Percentiles rank a stretch among this genome's conserved stretches.
phyloP scores from a whole-genome alignment of 1,140 invertebrate species.

The Scaptodrosophila lebanonensis region DNA sequence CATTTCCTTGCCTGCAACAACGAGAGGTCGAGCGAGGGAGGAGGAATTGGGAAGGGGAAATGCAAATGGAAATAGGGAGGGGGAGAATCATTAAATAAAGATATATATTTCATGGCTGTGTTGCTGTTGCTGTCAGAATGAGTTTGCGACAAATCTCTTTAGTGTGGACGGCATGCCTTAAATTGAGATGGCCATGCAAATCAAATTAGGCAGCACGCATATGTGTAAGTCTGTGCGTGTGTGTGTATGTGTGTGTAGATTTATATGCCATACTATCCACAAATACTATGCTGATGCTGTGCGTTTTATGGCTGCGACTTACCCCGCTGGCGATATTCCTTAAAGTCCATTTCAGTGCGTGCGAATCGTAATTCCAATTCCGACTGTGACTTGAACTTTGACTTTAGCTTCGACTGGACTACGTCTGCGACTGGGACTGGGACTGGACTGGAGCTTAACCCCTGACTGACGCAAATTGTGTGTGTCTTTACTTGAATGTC shows the following conservation, averaged over 20 bases:
- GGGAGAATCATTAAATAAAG: conserved; percentile 20
- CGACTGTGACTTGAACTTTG: too few relatives aligned
- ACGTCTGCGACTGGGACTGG: too few relatives aligned
- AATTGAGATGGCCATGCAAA: conserved; percentile 15
- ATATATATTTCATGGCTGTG: background rate
- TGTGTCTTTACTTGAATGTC: conserved; percentile 7
- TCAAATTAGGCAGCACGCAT: conserved; percentile 17
- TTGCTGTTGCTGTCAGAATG: conserved; percentile 2
- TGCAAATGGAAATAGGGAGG: conserved; percentile 17
- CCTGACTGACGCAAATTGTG: conserved; percentile 24
- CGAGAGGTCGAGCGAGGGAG: background rate
- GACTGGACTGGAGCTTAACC: conserved; percentile 3
- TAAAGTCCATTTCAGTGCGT: conserved; percentile 62
- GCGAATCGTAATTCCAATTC: too few relatives aligned
- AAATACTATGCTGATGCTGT: conserved; percentile 35
- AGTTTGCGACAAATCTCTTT: conserved; percentile 10
- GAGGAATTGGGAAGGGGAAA: conserved; percentile 23
- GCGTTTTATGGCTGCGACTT: conserved; percentile 54
- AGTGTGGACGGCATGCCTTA: conserved; percentile 28
- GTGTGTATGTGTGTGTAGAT: conserved; percentile 8
- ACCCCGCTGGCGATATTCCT: conserved; percentile 71
- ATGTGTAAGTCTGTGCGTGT: conserved; percentile 15
- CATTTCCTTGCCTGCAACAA: conserved; percentile 88
- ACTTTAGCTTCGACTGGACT: too few relatives aligned
- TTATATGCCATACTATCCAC: conserved; percentile 23